Percentiles rank a stretch among this genome's conserved stretches.
Conservation (phyloP, 2,113 vertebrate genomes). For the Dromaius novaehollandiae region DNA sequence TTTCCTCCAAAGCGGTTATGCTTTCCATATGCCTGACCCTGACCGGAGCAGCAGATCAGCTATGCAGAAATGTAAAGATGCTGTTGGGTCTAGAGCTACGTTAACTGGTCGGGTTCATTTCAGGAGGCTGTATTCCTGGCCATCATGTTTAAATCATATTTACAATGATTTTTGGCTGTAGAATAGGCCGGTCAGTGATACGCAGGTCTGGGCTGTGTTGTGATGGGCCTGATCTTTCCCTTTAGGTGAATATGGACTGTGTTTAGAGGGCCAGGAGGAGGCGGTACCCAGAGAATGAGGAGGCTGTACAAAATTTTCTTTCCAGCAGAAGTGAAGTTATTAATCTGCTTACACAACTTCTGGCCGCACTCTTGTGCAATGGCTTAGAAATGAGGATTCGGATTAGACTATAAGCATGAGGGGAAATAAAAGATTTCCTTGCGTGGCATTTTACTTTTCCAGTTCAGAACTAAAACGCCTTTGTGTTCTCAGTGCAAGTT, state of each 20-base stretch:
- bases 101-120: background rate
- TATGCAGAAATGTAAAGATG: background rate
- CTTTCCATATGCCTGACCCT: background rate
- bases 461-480: background rate
- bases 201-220: background rate
- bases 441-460: background rate
- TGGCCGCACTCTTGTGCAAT: background rate
- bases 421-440: background rate
- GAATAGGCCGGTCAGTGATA: background rate
- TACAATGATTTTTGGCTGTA: background rate
- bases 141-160: accelerated
- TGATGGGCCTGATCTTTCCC: background rate
- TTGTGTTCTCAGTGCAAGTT: background rate
- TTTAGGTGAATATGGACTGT: background rate
- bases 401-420: background rate
- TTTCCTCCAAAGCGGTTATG: background rate
- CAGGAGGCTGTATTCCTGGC: background rate
- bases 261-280: background rate
- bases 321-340: background rate
- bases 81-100: background rate
- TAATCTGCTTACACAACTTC: background rate
- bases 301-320: background rate
- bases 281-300: background rate
- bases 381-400: background rate
- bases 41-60: background rate